Percentiles rank a stretch among this genome's conserved stretches.
These are phyloP conservation scores for Bradypus variegatus DNA, from an alignment of 2,797 vertebrate species.

Conservation along the genomic window DNA sequence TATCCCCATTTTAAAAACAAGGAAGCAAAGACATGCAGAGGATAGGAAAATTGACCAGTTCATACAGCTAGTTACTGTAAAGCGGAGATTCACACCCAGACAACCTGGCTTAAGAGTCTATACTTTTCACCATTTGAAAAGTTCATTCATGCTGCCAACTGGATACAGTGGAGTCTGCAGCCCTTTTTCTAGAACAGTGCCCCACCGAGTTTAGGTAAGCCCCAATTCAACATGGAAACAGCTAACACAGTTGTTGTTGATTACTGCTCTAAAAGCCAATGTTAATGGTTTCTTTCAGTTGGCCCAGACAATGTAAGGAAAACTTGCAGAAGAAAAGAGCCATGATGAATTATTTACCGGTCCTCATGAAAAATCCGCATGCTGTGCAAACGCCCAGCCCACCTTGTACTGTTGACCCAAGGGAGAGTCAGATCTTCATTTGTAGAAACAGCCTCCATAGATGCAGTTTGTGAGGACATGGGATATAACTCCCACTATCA, in stretches of 20 bases:
- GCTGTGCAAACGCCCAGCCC: not conserved
- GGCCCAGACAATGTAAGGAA: not conserved
- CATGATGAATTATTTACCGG: not conserved
- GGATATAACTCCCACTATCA: not conserved
- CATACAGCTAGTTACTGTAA: not conserved
- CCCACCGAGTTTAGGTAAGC: not conserved
- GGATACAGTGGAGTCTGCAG: not conserved
- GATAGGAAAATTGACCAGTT: not conserved
- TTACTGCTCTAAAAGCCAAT: not conserved
- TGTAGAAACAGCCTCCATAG: not conserved
- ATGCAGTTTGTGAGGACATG: not conserved
- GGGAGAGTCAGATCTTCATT: not conserved
- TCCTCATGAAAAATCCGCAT: not conserved
- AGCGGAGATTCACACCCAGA: not conserved
- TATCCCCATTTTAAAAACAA: not conserved
- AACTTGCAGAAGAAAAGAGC: not conserved
- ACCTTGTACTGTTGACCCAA: no score
- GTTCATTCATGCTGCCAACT: not conserved
- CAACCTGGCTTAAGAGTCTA: not conserved
- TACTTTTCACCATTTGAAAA: not conserved
- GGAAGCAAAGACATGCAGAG: not conserved
- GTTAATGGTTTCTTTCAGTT: not conserved
- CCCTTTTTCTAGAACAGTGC: not conserved
- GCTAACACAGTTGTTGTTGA: no score
- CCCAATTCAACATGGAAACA: not conserved